Conservation (phyloP, 1,140 invertebrate species). For the Papilio xuthus region DNA sequence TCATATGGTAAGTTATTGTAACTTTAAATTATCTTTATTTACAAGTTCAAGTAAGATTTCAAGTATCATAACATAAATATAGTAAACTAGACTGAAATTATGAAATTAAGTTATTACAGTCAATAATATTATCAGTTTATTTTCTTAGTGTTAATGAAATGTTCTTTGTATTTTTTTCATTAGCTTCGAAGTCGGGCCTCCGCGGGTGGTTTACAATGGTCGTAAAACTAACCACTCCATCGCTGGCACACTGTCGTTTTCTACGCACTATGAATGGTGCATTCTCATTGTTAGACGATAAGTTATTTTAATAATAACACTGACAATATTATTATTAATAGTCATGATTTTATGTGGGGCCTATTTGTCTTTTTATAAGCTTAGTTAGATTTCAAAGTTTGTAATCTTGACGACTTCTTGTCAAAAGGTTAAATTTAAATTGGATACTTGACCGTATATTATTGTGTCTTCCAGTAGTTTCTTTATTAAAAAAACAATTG, state of each 20-base stretch:
- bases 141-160: not conserved
- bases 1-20: too few relatives aligned
- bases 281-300: slow-evolving; percentile 55
- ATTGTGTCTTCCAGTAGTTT: not conserved
- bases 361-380: not conserved
- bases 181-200: slow-evolving; percentile 49
- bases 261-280: slow-evolving; percentile 42
- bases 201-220: slow-evolving; percentile 70
- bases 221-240: slow-evolving; percentile 69
- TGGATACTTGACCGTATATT: too few relatives aligned
- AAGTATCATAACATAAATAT: not conserved
- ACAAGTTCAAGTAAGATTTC: too few relatives aligned
- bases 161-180: slow-evolving; percentile 25
- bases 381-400: not conserved
- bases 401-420: too few relatives aligned
- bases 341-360: not conserved
- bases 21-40: too few relatives aligned
- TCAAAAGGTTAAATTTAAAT: too few relatives aligned
- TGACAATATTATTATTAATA: not conserved
- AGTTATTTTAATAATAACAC: slow-evolving; percentile 5
- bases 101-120: not conserved
- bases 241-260: slow-evolving; percentile 52
- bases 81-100: not conserved
- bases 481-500: not conserved
- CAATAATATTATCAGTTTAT: not conserved